A percentile compares a stretch with the other conserved stretches of the same genome.
Conservation (phyloP, 2,797 vertebrate species). For the Setipinna tenuifilis region DNA sequence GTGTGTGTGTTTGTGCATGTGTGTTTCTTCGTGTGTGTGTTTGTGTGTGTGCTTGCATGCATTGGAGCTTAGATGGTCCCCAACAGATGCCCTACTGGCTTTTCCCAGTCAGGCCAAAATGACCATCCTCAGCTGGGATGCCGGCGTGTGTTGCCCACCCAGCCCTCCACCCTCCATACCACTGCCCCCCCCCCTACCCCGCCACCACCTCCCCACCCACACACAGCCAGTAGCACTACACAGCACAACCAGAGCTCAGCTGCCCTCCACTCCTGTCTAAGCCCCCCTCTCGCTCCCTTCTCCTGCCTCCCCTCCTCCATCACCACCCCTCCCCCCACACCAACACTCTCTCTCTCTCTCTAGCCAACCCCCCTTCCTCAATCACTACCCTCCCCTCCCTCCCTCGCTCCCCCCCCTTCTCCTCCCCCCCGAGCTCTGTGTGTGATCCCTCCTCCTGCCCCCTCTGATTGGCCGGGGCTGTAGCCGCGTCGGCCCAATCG, state of each 20-base stretch:
- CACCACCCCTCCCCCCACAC: constrained; percentile 24
- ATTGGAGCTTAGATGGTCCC: constrained; percentile 44
- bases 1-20: constrained; percentile 46
- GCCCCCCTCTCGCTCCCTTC: not conserved
- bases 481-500: constrained; percentile 84
- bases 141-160: constrained; percentile 39
- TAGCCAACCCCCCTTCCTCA: constrained; percentile 26
- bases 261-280: not conserved
- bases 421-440: constrained; percentile 69
- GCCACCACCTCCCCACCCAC: constrained; percentile 46
- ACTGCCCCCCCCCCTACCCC: not conserved
- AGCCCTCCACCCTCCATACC: constrained; percentile 48
- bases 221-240: constrained; percentile 58
- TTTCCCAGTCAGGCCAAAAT: not conserved
- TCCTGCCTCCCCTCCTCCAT: constrained; percentile 50
- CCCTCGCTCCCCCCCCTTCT: constrained; percentile 42
- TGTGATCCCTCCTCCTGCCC: constrained; percentile 70
- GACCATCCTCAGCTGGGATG: not conserved
- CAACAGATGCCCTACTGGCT: constrained; percentile 34
- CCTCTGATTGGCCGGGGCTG: constrained; percentile 83
- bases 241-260: constrained; percentile 39
- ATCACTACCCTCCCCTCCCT: constrained; percentile 38
- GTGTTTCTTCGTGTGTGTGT: not conserved
- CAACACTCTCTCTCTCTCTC: not conserved
- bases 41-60: constrained; percentile 30